Evolutionary conservation across 92 coral and sea anemone genomes (phyloP).

Genomic region (Actinostola sp.): DNA sequence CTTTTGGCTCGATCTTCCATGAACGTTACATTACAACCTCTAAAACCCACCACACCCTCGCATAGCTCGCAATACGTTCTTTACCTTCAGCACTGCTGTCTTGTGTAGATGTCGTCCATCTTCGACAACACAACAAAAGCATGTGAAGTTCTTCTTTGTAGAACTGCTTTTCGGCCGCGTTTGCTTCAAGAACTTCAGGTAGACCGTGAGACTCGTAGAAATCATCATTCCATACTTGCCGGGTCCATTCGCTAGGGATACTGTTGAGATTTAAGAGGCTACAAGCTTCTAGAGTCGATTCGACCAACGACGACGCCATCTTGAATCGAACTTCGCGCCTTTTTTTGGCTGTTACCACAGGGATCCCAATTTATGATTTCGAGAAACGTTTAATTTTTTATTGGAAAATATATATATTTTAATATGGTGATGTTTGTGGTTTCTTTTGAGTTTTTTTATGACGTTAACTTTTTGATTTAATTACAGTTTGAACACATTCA

Average conservation of each 20-base stretch:
- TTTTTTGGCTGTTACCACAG: constrained; percentile 32
- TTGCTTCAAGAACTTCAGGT: constrained; percentile 78
- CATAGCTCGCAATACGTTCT: too few relatives aligned
- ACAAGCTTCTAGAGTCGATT: constrained; percentile 63
- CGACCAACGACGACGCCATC: constrained; percentile 61
- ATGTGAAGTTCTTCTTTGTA: constrained; percentile 39
- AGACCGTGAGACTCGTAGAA: constrained; percentile 76
- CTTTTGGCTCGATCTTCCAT: too few relatives aligned
- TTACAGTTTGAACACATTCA: too few relatives aligned
- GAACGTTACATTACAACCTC: too few relatives aligned
- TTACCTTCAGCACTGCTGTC: constrained; percentile 49
- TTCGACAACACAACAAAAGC: constrained; percentile 48
- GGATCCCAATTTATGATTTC: background rate
- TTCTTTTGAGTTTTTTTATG: too few relatives aligned
- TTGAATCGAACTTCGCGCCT: constrained; percentile 71
- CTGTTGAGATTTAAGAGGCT: constrained; percentile 57
- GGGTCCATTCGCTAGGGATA: constrained; percentile 81
- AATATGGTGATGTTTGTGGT: too few relatives aligned
- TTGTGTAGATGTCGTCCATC: constrained; percentile 49
- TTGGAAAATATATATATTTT: too few relatives aligned
- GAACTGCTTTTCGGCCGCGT: constrained; percentile 43
- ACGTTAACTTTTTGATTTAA: too few relatives aligned
- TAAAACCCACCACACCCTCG: too few relatives aligned
- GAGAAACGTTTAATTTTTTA: background rate
- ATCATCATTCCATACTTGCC: constrained; percentile 89